Evolutionary conservation across 2,888 invertebrate genomes (phyloP).

Genomic region (Sminthurides aquaticus): DNA sequence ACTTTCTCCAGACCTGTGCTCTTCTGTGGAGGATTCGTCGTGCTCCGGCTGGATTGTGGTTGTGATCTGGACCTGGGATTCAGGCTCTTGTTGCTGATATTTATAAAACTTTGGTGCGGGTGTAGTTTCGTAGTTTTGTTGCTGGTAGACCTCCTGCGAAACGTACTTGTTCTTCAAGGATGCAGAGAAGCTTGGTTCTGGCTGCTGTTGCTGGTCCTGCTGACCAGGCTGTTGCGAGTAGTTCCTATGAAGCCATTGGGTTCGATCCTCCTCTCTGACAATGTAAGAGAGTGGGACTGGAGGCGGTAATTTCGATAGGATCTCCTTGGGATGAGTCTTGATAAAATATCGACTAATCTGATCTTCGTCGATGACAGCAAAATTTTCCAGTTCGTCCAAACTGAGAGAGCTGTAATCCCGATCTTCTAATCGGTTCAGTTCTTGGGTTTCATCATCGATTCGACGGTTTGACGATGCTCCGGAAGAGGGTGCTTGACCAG

Average conservation of each 20-base stretch:
- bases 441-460: not conserved
- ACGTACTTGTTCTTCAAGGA: not conserved
- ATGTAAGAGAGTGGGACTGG: not conserved
- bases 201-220: not conserved
- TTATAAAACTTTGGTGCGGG: not conserved
- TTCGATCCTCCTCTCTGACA: not conserved
- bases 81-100: not conserved
- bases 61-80: not conserved
- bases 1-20: not conserved
- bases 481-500: not conserved
- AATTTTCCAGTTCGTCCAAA: slow-evolving; percentile 35
- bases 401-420: not conserved
- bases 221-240: not conserved
- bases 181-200: not conserved
- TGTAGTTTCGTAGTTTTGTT: too few relatives aligned
- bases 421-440: not conserved
- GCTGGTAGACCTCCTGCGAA: not conserved
- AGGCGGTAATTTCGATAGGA: not conserved
- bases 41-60: not conserved
- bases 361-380: slow-evolving; percentile 33
- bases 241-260: not conserved
- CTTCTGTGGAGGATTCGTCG: not conserved
- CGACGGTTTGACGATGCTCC: not conserved
- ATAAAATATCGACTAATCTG: slow-evolving; percentile 36
- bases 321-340: slow-evolving; percentile 28